Conservation (phyloP, 2,888 invertebrate species). For the Yponomeuta evonymella region DNA sequence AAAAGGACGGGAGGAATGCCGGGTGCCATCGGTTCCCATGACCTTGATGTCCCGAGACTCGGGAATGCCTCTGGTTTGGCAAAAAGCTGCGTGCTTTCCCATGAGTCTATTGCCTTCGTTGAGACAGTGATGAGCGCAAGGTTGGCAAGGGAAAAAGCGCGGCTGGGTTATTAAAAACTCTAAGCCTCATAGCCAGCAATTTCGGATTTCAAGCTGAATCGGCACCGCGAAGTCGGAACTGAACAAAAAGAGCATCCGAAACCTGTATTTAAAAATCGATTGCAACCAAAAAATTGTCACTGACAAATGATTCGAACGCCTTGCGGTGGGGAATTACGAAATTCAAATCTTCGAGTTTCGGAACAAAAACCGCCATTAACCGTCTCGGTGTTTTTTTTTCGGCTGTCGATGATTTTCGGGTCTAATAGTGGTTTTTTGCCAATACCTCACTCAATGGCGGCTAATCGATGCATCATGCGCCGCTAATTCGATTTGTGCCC, state of each 20-base stretch:
- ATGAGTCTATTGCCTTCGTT: constrained; percentile 51
- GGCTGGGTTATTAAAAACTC: neutral
- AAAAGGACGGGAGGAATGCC: constrained; percentile 42
- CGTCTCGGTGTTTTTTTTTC: constrained; percentile 54
- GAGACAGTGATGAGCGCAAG: constrained; percentile 41
- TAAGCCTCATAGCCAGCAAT: neutral
- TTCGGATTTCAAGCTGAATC: neutral
- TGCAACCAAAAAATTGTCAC: constrained; percentile 75
- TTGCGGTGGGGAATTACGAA: constrained; percentile 72
- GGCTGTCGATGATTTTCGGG: constrained; percentile 69
- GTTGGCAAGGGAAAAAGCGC: constrained; percentile 20
- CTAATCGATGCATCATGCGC: constrained; percentile 70
- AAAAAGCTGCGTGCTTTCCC: constrained; percentile 70
- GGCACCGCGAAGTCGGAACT: neutral
- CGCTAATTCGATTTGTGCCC: constrained; percentile 71
- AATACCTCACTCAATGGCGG: constrained; percentile 43
- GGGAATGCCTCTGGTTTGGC: constrained; percentile 56
- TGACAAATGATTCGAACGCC: constrained; percentile 75
- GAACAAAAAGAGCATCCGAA: constrained; percentile 38
- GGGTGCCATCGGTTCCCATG: constrained; percentile 65
- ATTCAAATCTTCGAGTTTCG: constrained; percentile 72
- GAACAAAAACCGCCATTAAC: constrained; percentile 75
- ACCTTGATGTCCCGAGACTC: constrained; percentile 47
- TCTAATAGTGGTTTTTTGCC: constrained; percentile 71
- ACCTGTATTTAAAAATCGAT: constrained; percentile 76